Percentiles rank a stretch among this genome's conserved stretches.
Conservation (phyloP, 2,888 invertebrate genomes). For the Standfussiana lucernea region DNA sequence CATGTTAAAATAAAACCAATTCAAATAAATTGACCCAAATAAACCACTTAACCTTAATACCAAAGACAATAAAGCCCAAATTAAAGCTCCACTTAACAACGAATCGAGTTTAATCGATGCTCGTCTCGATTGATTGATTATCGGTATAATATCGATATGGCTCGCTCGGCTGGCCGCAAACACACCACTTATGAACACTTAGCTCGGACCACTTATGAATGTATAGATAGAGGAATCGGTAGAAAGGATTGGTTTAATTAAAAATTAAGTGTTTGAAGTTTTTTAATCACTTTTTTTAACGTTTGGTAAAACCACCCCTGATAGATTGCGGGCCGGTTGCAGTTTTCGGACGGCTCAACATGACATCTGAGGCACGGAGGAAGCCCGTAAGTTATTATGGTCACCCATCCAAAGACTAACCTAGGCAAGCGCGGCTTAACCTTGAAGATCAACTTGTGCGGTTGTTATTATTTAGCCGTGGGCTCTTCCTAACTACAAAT, state of each 20-base stretch:
- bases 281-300: neutral
- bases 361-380: too few species aligned
- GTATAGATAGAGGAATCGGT: neutral
- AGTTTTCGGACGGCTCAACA: too few species aligned
- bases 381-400: too few species aligned
- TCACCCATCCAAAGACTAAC: too few species aligned
- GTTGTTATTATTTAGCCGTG: too few species aligned
- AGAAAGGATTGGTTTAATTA: constrained; percentile 35
- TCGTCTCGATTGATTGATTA: constrained; percentile 66
- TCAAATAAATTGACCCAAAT: constrained; percentile 53
- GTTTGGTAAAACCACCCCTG: too few species aligned
- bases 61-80: constrained; percentile 64
- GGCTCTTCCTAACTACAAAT: too few species aligned
- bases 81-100: constrained; percentile 62
- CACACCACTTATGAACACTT: constrained; percentile 72
- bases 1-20: constrained; percentile 25
- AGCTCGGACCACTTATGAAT: constrained; percentile 62
- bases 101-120: constrained; percentile 62
- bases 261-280: neutral
- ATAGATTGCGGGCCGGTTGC: too few species aligned
- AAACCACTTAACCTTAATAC: constrained; percentile 61
- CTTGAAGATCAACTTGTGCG: too few species aligned
- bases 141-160: constrained; percentile 67
- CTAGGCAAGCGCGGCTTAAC: too few species aligned
- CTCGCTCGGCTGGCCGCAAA: constrained; percentile 65